Percentiles rank a stretch among this genome's conserved stretches.
Evolutionary conservation across 2,888 invertebrate genomes (phyloP).

Genomic region (Asteroscopus sphinx): DNA sequence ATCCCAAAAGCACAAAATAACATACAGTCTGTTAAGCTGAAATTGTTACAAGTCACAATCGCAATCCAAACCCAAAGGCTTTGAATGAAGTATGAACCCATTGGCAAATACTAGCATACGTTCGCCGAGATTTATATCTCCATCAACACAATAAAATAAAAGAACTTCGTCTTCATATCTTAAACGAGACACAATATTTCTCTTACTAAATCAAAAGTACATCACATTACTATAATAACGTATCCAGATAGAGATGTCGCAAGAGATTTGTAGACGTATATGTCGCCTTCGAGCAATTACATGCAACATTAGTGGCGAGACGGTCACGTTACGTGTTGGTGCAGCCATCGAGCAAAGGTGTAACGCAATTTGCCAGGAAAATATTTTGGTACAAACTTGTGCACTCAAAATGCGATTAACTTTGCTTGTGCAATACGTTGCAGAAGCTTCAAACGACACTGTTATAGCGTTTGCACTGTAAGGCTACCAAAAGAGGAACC

Average conservation of each 20-base stretch:
- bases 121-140: constrained; percentile 19
- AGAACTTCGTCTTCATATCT: constrained; percentile 20
- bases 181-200: constrained; percentile 2
- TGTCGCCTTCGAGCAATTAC: constrained; percentile 48
- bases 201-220: constrained; percentile 1
- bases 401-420: constrained; percentile 33
- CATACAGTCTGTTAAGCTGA: too few relatives aligned
- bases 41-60: too few relatives aligned
- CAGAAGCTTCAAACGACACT: constrained; percentile 27
- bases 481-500: constrained; percentile 6
- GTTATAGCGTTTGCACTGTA: neutral
- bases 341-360: constrained; percentile 22
- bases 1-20: too few relatives aligned
- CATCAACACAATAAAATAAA: constrained; percentile 11
- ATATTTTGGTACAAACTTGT: constrained; percentile 41
- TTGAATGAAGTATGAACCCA: constrained; percentile 21
- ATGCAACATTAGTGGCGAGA: constrained; percentile 49
- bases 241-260: constrained; percentile 27
- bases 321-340: constrained; percentile 43
- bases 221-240: constrained; percentile 14
- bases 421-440: constrained; percentile 28
- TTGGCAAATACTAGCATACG: constrained; percentile 13
- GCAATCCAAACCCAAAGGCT: constrained; percentile 13
- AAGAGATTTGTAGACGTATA: constrained; percentile 35
- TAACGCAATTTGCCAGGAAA: constrained; percentile 34